Evolutionary conservation across 2,797 vertebrate species (phyloP), one percentile per base, ranked within the genome.

Genomic region (Chelon auratus): DNA sequence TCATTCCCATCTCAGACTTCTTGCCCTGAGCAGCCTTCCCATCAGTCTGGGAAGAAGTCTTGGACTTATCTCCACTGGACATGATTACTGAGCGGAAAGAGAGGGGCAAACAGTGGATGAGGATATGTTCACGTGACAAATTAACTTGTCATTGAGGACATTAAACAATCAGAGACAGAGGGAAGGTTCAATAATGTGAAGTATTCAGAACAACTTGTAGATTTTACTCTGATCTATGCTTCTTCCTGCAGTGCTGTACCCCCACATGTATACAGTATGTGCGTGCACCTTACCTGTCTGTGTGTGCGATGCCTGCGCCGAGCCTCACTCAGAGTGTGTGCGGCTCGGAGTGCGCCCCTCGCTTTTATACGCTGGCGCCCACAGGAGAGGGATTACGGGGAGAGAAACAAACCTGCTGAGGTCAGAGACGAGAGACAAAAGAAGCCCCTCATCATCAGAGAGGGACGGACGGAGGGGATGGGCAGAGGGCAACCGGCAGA

Each of bases 361-460:
- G 81, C 74, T 94, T 91, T 93, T 95, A 95, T 95, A 95, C 90
- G 74, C 95, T 95, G 94, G 94, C 93, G 91, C 89, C 65, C 91
- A 90, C 72, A 58, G 87, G 82, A 80, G 88, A 76, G 83, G 93
- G 94, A 95, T 95, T 94, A 95, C 36, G 8, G 43, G 36, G 17
- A 84, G 81, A 93, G 92, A 95, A 94, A 87, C 72, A 88, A 94
- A 95, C 84, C 77, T 86, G 93, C 94, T 91, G 93, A 92, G 91
- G 89, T 92, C 89, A 93, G 90, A 91, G 87, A 22, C 39, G 4
- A 8, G 61, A 72, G 80, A 95, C 92, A 95, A 95, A 90, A 93
- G 92, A 94, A 94, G 70, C 66, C 75, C 87, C 50, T 55, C 91
- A 92, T 95, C 94, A 95, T 95, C 94, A 95, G 51, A 80, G 79